Base-by-base conservation (phyloP, 1,140 invertebrate species). In the Chironomus striatipennis region DNA sequence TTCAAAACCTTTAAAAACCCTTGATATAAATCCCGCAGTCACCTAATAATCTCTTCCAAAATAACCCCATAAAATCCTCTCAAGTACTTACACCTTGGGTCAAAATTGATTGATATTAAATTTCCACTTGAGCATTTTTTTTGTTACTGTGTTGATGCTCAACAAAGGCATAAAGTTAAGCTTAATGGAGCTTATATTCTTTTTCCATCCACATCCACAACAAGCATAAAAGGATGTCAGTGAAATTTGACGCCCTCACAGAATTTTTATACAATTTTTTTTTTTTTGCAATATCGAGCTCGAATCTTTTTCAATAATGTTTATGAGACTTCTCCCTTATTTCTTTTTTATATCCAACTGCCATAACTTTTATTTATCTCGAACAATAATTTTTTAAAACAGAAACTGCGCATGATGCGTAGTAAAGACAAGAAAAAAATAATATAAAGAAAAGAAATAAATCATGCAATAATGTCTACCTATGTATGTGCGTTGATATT, bases 61-160 rank as follows among this genome's bases (percentile, higher is more conserved):
- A 34, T n/a, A n/a, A n/a, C n/a, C n/a, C n/a, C n/a, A n/a, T n/a
- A 34, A 34, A 34, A 34, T 34, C 24, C 24, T 5, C 24, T 34
- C 24, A 34, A 34, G 24, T 34, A 34, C 24, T 34, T 34, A 1
- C 24, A 34, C 24, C 24, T 34, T 34, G 24, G 24, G 24, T 34
- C 24, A 34, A 5, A 34, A 34, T 70, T 70, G 65, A 70, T 70
- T 70, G 65, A 18, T 70, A 70, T 70, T 70, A 17, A 70, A 18
- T 70, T 70, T 70, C 65, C 65, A 70, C 65, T 70, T 70, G 65
- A 70, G 7, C 43, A n/a, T 15, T 57, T n/a, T 57, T n/a, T 57
- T 57, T 10, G 12, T 57, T 57, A 0, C 12, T 57, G n/a, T n/a
- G n/a, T n/a, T n/a, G 47, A 12, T n/a, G 12, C 4, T 57, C 47